Percentiles rank a stretch among this genome's conserved stretches.
phyloP scores from a whole-genome alignment of 2,113 vertebrate genomes.

The Cynocephalus volans region DNA sequence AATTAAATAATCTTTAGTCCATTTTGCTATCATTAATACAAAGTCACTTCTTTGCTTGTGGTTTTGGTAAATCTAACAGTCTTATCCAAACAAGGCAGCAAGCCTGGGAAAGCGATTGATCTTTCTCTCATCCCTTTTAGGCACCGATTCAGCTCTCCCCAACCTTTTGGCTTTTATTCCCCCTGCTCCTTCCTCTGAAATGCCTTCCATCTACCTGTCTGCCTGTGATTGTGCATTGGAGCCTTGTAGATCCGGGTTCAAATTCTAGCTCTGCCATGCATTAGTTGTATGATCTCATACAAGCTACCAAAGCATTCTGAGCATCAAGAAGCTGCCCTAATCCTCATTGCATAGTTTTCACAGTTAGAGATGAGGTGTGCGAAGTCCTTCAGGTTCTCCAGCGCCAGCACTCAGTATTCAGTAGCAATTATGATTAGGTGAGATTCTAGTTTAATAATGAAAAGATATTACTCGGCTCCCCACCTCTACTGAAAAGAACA shows the following conservation, averaged over 20 bases:
- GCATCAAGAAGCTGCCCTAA: background rate
- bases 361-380: background rate
- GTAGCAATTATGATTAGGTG: background rate
- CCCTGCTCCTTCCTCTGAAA: background rate
- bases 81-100: conserved; percentile 68
- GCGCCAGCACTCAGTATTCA: background rate
- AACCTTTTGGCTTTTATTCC: background rate
- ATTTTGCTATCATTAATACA: conserved; percentile 75
- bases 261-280: background rate
- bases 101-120: background rate
- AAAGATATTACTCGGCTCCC: background rate
- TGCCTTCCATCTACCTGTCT: background rate
- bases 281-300: background rate
- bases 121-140: background rate
- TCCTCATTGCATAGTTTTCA: background rate
- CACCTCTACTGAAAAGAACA: conserved; percentile 71
- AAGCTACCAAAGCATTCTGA: background rate
- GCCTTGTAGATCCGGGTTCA: background rate
- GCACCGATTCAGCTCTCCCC: background rate
- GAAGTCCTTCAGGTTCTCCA: background rate
- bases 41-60: conserved; percentile 59
- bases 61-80: conserved; percentile 76
- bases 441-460: conserved; percentile 64
- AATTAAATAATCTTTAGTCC: conserved; percentile 80
- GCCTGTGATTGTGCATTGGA: background rate